Percentiles rank a stretch among this genome's conserved stretches.
Evolutionary conservation across 1,140 invertebrate species (phyloP).

Genomic region (Papilio polyxenes): DNA sequence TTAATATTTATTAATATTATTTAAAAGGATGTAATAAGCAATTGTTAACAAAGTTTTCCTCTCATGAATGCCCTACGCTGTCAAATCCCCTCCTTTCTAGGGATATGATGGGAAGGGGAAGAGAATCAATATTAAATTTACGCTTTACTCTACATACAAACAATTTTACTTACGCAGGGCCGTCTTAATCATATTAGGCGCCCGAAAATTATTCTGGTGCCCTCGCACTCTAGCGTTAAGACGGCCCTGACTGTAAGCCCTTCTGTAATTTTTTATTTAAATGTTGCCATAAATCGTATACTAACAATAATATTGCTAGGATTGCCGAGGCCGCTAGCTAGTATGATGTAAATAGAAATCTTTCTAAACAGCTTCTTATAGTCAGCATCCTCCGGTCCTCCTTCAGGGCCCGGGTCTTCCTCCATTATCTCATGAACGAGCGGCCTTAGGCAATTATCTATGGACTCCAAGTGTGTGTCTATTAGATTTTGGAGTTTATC

Average conservation of each 20-base stretch:
- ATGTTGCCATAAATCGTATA: neutral
- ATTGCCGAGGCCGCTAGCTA: conserved; percentile 84
- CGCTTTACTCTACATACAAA: too few relatives aligned
- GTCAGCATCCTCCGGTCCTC: conserved; percentile 72
- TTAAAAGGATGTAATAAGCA: too few relatives aligned
- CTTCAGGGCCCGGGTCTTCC: conserved; percentile 63
- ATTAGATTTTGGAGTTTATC: conserved; percentile 81
- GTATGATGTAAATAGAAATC: conserved; percentile 83
- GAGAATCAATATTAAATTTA: too few relatives aligned
- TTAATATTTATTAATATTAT: too few relatives aligned
- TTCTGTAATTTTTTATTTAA: neutral
- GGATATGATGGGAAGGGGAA: too few relatives aligned
- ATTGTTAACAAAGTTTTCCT: too few relatives aligned
- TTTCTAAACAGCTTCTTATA: conserved; percentile 82
- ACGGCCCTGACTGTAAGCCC: too few relatives aligned
- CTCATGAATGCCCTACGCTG: neutral
- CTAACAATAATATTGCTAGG: conserved; percentile 75
- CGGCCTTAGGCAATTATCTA: conserved; percentile 77
- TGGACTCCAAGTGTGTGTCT: conserved; percentile 77
- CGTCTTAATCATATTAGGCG: too few relatives aligned
- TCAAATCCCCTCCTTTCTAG: neutral
- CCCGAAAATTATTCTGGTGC: too few relatives aligned
- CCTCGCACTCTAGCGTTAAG: too few relatives aligned
- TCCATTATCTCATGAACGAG: conserved; percentile 82
- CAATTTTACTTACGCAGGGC: too few relatives aligned